Evolutionary conservation across 2,888 invertebrate genomes (phyloP), one percentile per base, ranked within the genome.

Genomic region (Dryadula phaetusa): DNA sequence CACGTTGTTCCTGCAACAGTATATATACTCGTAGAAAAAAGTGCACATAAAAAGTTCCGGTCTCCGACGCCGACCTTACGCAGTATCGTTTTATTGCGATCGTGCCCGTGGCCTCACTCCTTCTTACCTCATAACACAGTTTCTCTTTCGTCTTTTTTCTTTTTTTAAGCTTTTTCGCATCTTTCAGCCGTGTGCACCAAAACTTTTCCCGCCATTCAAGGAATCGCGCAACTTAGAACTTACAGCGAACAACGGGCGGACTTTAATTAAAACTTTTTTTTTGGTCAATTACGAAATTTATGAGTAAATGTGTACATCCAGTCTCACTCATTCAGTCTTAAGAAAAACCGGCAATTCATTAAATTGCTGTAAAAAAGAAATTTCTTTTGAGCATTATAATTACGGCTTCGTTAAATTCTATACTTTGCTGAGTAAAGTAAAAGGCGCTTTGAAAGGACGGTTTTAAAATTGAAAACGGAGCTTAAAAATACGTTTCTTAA

Each of bases 111-210:
- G 86, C 88, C 88, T 85, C 82, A 79, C 84, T 84, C 82, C 81
- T 87, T 84, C 90, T 92, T 91, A 90, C 92, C 92, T 88, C 87
- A 86, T 92, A 90, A 91, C 92, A 92, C 90, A 92, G 87, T 91
- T 91, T 90, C 89, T 82, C 82, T 80, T 80, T 79, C 80, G 81
- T 82, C 81, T 56, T 70, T 71, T 71, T 66, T 60, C 60, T 63
- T 52, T 22, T 69, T 69, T 69, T 67, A 61, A 42, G 61, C 64
- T 56, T 64, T 61, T 58, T 61, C 44, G 28, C 61, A 44, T 63
- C 58, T 47, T 60, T 52, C 44, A 52, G 52, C 47, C 66, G 67
- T 66, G 66, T 69, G 63, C 28, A 66, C 58, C 54, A 49, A n/a
- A 62, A 62, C 47, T 67, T 64, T 66, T 62, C 54, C 52, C 37